phyloP scores from a whole-genome alignment of 2,113 vertebrate species.

The Lophotis ruficrista region DNA sequence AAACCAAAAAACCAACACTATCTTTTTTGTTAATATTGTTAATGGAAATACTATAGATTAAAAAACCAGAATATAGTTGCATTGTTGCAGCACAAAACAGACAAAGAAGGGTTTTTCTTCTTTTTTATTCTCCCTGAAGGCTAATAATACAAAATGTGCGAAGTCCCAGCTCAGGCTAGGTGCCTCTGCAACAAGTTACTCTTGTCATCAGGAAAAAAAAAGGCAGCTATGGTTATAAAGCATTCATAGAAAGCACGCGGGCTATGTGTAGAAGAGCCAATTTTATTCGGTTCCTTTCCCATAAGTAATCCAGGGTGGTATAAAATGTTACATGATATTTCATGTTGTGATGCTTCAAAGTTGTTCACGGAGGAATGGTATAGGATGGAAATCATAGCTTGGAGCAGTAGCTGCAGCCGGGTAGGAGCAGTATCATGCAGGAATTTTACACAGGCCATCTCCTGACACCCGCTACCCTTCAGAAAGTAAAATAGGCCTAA shows the following conservation, averaged over 20 bases:
- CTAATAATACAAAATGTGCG: background rate
- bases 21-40: background rate
- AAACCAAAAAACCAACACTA: background rate
- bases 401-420: background rate
- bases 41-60: background rate
- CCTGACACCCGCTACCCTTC: background rate
- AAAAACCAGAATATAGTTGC: background rate
- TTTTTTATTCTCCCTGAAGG: background rate
- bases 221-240: background rate
- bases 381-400: background rate
- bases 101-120: background rate
- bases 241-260: background rate
- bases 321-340: background rate
- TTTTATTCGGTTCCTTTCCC: background rate
- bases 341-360: background rate
- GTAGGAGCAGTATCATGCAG: background rate
- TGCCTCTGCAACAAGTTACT: background rate
- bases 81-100: background rate
- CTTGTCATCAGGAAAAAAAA: background rate
- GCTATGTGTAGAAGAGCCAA: background rate
- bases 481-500: background rate
- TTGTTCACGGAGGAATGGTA: background rate
- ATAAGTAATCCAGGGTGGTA: background rate
- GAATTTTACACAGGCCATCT: background rate
- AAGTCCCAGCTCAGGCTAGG: background rate